Percentiles rank a stretch among this genome's conserved stretches.
phyloP scores from a whole-genome alignment of 2,888 invertebrate species.

The Acrobeloides nanus region DNA sequence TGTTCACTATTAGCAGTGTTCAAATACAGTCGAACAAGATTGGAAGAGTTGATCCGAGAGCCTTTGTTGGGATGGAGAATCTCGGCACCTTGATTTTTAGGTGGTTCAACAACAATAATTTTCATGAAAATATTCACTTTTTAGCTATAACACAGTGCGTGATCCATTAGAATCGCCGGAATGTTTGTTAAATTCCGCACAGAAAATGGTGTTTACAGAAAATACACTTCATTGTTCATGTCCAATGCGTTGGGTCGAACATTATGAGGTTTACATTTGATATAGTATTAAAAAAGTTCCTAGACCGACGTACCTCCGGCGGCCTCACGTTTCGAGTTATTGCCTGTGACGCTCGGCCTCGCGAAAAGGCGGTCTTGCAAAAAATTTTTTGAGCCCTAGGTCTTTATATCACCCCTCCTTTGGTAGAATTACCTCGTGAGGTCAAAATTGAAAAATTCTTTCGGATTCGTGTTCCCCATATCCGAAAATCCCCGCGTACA shows the following conservation, averaged over 20 bases:
- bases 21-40: constrained; percentile 32
- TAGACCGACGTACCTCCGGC: no score
- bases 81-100: constrained; percentile 22
- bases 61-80: constrained; percentile 29
- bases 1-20: constrained; percentile 26
- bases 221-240: constrained; percentile 27
- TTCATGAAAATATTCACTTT: not conserved
- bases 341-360: no score
- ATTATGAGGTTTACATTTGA: constrained; percentile 19
- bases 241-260: constrained; percentile 26
- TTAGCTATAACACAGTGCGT: constrained; percentile 19
- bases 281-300: no score
- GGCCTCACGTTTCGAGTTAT: no score
- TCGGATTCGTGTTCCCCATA: no score
- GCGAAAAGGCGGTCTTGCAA: no score
- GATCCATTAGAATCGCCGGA: constrained; percentile 21
- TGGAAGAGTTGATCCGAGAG: constrained; percentile 18
- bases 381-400: no score
- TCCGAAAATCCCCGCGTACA: constrained; percentile 1
- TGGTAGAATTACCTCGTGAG: no score
- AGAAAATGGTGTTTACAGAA: constrained; percentile 30
- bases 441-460: constrained; percentile 19
- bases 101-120: not conserved
- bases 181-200: constrained; percentile 23
- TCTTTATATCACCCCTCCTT: no score